Conservation (phyloP, 2,113 vertebrate genomes). For the Chaetodon trifascialis region DNA sequence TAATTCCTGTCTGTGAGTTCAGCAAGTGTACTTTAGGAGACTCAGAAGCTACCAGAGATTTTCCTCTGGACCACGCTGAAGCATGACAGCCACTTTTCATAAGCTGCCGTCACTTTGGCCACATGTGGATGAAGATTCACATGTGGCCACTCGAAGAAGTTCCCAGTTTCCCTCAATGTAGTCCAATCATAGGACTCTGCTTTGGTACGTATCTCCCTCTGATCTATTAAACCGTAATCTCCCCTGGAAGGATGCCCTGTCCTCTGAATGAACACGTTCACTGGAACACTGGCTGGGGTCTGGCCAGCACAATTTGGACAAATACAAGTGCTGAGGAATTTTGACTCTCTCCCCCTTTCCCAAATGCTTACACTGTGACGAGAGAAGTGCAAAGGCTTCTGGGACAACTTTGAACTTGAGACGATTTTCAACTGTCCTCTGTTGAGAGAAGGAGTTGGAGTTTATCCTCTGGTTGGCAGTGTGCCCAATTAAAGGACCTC, state of each 20-base stretch:
- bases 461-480: slow-evolving; percentile 68
- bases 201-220: slow-evolving; percentile 63
- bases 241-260: slow-evolving; percentile 74
- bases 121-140: slow-evolving; percentile 62
- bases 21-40: not conserved
- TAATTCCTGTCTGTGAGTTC: not conserved
- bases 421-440: slow-evolving; percentile 61
- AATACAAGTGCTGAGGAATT: slow-evolving; percentile 77
- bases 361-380: slow-evolving; percentile 46
- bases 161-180: slow-evolving; percentile 25
- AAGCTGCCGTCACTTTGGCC: slow-evolving; percentile 58
- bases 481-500: slow-evolving; percentile 71
- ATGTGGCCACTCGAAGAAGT: slow-evolving; percentile 39
- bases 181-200: slow-evolving; percentile 66
- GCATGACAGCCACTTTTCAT: slow-evolving; percentile 63
- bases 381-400: slow-evolving; percentile 59
- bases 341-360: slow-evolving; percentile 56
- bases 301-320: slow-evolving; percentile 76
- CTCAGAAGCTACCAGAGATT: slow-evolving; percentile 53
- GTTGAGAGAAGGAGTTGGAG: slow-evolving; percentile 52
- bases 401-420: slow-evolving; percentile 74
- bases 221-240: slow-evolving; percentile 76
- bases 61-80: slow-evolving; percentile 44
- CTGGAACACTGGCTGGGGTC: slow-evolving; percentile 72
- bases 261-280: slow-evolving; percentile 74